phyloP scores from a whole-genome alignment of 2,888 invertebrate species.

The Meandrusa payeni region DNA sequence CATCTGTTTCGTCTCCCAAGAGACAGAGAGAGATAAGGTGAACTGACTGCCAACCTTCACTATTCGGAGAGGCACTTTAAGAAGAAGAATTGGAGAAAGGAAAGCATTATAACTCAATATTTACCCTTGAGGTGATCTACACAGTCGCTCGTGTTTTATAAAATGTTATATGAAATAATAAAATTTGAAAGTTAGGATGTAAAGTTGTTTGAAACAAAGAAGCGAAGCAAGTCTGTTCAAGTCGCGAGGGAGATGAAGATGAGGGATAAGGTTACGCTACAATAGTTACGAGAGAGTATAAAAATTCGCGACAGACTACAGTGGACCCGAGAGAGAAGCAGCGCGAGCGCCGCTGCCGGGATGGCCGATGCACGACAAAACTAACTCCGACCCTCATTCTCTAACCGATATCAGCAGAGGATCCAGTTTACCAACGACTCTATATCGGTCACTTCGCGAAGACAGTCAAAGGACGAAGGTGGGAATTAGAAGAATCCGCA shows the following conservation, averaged over 20 bases:
- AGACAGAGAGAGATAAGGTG: too few species aligned
- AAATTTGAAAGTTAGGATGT: conserved; percentile 26
- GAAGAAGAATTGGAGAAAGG: too few species aligned
- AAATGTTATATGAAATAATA: not conserved
- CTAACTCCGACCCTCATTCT: conserved; percentile 26
- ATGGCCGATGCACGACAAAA: conserved; percentile 41
- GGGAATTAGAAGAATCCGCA: conserved; percentile 57
- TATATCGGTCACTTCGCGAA: conserved; percentile 23
- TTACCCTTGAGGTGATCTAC: not conserved
- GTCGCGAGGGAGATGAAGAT: conserved; percentile 52
- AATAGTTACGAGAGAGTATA: conserved; percentile 69
- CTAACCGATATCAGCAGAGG: conserved; percentile 15
- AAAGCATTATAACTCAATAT: too few species aligned
- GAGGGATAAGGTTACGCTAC: conserved; percentile 51
- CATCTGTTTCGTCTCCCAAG: too few species aligned
- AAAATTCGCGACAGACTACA: conserved; percentile 74
- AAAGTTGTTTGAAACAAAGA: conserved; percentile 39
- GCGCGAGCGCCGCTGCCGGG: conserved; percentile 44
- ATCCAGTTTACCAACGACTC: not conserved
- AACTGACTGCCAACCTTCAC: too few species aligned
- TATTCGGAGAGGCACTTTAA: too few species aligned
- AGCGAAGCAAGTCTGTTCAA: conserved; percentile 48
- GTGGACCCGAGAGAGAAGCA: conserved; percentile 69
- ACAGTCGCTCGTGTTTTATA: not conserved
- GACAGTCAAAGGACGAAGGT: conserved; percentile 34